These are phyloP conservation scores for Tipula confusa DNA, from an alignment of 2,888 invertebrate species.

Conservation along the genomic window DNA sequence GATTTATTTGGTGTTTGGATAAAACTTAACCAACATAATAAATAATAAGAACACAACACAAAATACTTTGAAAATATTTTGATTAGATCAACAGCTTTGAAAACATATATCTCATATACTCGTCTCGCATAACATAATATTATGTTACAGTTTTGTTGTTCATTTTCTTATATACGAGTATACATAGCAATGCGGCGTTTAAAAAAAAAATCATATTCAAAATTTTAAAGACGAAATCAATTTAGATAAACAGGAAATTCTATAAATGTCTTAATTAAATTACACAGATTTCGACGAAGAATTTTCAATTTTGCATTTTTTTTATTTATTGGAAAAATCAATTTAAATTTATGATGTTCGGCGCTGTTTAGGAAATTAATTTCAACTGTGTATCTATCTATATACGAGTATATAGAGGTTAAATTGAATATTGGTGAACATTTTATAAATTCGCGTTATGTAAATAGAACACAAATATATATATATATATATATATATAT, in stretches of 20 bases:
- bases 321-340: not conserved
- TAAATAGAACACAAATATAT: no score
- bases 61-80: not conserved
- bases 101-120: not conserved
- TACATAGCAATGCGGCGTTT: not conserved
- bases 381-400: not conserved
- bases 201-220: not conserved
- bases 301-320: not conserved
- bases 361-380: not conserved
- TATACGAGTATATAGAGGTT: not conserved
- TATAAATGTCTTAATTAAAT: not conserved
- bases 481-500: no score
- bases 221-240: not conserved
- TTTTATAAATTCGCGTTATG: no score
- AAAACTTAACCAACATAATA: not conserved
- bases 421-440: no score
- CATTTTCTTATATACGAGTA: not conserved
- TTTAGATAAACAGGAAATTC: not conserved
- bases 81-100: slow-evolving; percentile 3
- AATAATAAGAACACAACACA: not conserved
- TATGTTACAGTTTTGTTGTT: not conserved
- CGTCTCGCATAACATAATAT: not conserved
- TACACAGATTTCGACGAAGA: not conserved
- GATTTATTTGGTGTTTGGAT: not conserved
- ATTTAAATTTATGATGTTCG: not conserved